phyloP scores from a whole-genome alignment of 2,888 invertebrate species.

The Cephus runcator region DNA sequence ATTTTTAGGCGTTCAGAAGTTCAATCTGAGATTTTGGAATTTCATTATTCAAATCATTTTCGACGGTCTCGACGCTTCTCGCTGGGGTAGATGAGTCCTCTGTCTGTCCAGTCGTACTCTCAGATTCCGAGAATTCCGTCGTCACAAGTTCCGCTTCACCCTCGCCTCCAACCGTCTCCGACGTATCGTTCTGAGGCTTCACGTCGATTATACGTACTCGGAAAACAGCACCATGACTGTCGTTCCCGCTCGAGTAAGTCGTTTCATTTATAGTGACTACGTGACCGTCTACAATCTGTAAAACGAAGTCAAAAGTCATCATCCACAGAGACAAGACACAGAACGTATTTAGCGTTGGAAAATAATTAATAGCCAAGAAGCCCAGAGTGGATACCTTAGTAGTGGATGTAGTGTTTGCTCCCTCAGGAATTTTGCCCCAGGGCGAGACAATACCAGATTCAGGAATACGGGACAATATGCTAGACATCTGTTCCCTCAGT shows the following conservation, averaged over 20 bases:
- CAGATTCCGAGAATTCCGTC: conserved; percentile 27
- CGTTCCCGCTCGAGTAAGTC: conserved; percentile 65
- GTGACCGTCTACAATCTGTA: conserved; percentile 68
- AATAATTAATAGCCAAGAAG: neutral
- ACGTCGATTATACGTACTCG: conserved; percentile 67
- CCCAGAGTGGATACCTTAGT: conserved; percentile 47
- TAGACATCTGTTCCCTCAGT: conserved; percentile 42
- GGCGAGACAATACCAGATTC: conserved; percentile 29
- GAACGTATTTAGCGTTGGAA: neutral
- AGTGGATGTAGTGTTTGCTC: conserved; percentile 57
- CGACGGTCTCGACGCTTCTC: conserved; percentile 56
- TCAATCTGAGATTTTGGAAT: conserved; percentile 55
- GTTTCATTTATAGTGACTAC: conserved; percentile 70
- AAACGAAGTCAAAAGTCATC: conserved; percentile 13
- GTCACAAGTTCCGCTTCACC: conserved; percentile 20
- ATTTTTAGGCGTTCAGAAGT: conserved; percentile 46
- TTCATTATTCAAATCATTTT: conserved; percentile 59
- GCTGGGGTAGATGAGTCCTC: conserved; percentile 37
- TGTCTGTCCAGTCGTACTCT: neutral
- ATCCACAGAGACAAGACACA: neutral
- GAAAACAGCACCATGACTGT: conserved; percentile 58
- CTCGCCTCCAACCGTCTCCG: conserved; percentile 1
- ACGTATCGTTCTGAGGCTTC: conserved; percentile 57
- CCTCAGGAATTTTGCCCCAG: conserved; percentile 50
- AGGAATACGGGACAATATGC: conserved; percentile 32